Evolutionary conservation across 2,113 vertebrate species (phyloP).

Genomic region (Terrapene triunguis): DNA sequence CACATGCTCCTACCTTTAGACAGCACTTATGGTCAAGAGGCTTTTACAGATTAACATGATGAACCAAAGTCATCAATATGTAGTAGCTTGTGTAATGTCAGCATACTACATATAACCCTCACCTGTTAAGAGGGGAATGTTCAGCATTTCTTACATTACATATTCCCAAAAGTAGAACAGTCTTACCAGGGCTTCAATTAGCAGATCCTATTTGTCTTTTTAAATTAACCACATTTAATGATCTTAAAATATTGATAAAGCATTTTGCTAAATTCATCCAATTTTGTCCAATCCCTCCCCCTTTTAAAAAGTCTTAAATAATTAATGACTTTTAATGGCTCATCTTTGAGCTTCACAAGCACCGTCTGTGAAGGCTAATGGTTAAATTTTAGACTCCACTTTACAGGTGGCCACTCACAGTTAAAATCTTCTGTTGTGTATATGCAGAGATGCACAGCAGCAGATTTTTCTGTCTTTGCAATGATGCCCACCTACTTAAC

Average conservation of each 20-base stretch:
- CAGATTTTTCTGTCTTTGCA: background rate
- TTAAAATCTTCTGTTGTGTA: background rate
- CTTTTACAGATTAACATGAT: conserved; percentile 34
- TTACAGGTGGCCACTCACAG: background rate
- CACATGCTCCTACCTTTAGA: conserved; percentile 1
- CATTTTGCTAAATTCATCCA: background rate
- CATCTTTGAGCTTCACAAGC: background rate
- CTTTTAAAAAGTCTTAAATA: background rate
- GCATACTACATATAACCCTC: accelerated
- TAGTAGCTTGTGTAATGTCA: background rate
- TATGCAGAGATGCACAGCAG: background rate
- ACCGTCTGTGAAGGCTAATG: background rate
- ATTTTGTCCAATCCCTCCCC: accelerated
- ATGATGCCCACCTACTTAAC: background rate
- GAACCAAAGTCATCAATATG: background rate
- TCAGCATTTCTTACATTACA: background rate
- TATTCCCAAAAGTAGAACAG: background rate
- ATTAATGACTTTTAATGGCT: background rate
- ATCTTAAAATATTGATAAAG: background rate
- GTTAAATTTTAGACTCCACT: background rate
- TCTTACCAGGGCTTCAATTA: background rate
- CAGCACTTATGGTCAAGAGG: conserved; percentile 11
- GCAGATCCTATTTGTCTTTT: no score
- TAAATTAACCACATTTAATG: background rate
- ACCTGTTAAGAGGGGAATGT: background rate